A percentile compares a stretch with the other conserved stretches of the same genome.
These are phyloP conservation scores for Ariopsis seemanni DNA, from an alignment of 2,113 vertebrate genomes.

Conservation along the genomic window DNA sequence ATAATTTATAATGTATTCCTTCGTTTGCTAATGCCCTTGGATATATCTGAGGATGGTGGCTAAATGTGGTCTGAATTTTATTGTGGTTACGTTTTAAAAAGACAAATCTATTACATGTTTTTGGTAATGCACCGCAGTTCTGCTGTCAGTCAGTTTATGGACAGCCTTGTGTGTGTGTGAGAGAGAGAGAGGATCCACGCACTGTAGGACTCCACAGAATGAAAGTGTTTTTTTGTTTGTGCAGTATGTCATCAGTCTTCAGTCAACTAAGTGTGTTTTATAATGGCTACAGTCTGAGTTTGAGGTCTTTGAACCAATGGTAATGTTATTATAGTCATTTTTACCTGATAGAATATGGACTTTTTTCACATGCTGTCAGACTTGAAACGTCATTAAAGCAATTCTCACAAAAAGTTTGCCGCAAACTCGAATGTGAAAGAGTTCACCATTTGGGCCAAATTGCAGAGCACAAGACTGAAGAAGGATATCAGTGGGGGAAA, in stretches of 20 bases:
- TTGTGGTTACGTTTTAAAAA: slow-evolving; percentile 73
- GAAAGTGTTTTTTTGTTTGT: slow-evolving; percentile 51
- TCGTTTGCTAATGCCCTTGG: slow-evolving; percentile 74
- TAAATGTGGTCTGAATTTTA: slow-evolving; percentile 69
- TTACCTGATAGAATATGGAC: slow-evolving; percentile 72
- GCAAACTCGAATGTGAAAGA: slow-evolving; percentile 75
- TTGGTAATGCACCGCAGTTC: slow-evolving; percentile 68
- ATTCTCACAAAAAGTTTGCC: slow-evolving; percentile 67
- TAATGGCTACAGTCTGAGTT: slow-evolving; percentile 38
- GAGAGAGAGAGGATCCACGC: slow-evolving; percentile 59
- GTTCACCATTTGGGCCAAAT: slow-evolving; percentile 73
- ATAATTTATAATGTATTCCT: slow-evolving; percentile 82
- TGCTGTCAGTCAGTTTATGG: slow-evolving; percentile 60
- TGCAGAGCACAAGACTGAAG: slow-evolving; percentile 69
- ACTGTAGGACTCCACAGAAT: slow-evolving; percentile 54
- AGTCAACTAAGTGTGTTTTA: slow-evolving; percentile 53
- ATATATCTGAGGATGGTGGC: slow-evolving; percentile 63
- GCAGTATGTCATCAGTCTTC: slow-evolving; percentile 57
- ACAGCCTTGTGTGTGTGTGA: slow-evolving; percentile 48
- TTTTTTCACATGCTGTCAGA: slow-evolving; percentile 65
- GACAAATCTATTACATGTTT: slow-evolving; percentile 75
- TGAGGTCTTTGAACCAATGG: slow-evolving; percentile 62
- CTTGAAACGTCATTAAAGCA: slow-evolving; percentile 71
- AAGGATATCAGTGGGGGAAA: slow-evolving; percentile 69
- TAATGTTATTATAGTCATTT: slow-evolving; percentile 66